These are phyloP conservation scores for Andrena haemorrhoa DNA, from an alignment of 2,888 invertebrate genomes.

Conservation along the genomic window DNA sequence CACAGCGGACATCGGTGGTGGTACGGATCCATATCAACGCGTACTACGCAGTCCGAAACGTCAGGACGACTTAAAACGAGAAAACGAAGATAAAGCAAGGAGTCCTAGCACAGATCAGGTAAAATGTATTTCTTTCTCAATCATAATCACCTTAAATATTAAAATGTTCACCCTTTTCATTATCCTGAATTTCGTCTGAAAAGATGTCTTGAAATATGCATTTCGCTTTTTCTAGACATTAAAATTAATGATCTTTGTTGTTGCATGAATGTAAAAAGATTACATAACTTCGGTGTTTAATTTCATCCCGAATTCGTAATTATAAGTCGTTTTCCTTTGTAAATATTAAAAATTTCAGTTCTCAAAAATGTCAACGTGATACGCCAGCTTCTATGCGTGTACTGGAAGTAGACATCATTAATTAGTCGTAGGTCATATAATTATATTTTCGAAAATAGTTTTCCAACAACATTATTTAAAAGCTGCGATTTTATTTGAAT, in stretches of 20 bases:
- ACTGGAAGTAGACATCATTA: slow-evolving; percentile 26
- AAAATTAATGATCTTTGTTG: slow-evolving; percentile 59
- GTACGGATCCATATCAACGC: slow-evolving; percentile 94
- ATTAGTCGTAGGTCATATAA: slow-evolving; percentile 22
- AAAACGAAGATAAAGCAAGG: slow-evolving; percentile 88
- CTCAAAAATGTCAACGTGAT: slow-evolving; percentile 32
- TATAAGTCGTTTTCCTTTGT: slow-evolving; percentile 38
- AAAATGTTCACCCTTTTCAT: slow-evolving; percentile 33
- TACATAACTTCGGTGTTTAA: slow-evolving; percentile 50
- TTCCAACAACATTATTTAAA: slow-evolving; percentile 1
- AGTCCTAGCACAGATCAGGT: slow-evolving; percentile 97
- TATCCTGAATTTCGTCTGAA: slow-evolving; percentile 51
- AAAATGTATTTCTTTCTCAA: slow-evolving; percentile 81
- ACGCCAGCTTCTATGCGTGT: slow-evolving; percentile 32
- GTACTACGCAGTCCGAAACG: slow-evolving; percentile 92
- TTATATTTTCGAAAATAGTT: slow-evolving; percentile 15
- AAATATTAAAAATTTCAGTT: slow-evolving; percentile 46
- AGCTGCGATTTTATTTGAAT: background rate
- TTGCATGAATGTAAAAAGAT: slow-evolving; percentile 66
- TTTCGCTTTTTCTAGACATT: slow-evolving; percentile 64
- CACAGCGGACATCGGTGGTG: slow-evolving; percentile 96
- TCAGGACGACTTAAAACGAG: slow-evolving; percentile 81
- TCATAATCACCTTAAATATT: slow-evolving; percentile 41
- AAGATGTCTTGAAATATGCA: slow-evolving; percentile 62
- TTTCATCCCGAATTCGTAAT: slow-evolving; percentile 34